Evolutionary conservation across 1,140 invertebrate species (phyloP), one percentile per base, ranked within the genome.

Genomic region (Cotesia chilonis): DNA sequence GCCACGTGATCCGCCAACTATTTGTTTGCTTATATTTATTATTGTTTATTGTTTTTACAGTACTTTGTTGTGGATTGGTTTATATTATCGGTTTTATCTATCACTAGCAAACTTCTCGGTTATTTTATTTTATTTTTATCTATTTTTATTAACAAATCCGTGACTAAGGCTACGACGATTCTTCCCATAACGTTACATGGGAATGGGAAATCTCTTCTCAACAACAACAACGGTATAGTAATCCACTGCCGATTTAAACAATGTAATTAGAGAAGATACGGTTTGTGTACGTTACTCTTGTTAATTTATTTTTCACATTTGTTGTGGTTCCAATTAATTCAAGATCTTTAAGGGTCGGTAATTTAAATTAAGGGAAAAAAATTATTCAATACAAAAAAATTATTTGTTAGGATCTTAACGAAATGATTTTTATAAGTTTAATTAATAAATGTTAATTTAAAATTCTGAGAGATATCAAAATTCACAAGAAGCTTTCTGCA

Each of bases 291-390:
- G 6, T 47, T 47, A 47, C 41, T 47, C 10, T 47, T 6, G 6
- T 47, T 47, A 9, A 47, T 47, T 9, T 47, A 47, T 6, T 9
- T 47, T 47, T 47, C 6, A 28, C 10, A 4, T 14, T 37, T 38
- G 64, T 28, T 68, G 70, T 72, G 64, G 63, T 75, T 75, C 68
- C 74, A 75, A 75, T 75, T 75, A 75, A 75, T 75, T 75, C 66
- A 68, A 65, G 61, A 66, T 71, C 70, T 37, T 71, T 71, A 71
- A 61, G 20, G 65, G 37, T 2, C 12, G 66, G 54, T 68, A 68
- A 68, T 52, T 68, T 68, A 41, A 14, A 68, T 28, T 28, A 28
- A 28, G 28, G 28, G 28, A 28, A 28, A 28, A 28, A 28, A 28
- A 28, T 28, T 28, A 1, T 28, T 28, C 28, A 28, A 28, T 1